These are phyloP conservation scores for Hydrozoanthus gracilis DNA, from an alignment of 92 coral and sea anemone genomes.

Conservation along the genomic window DNA sequence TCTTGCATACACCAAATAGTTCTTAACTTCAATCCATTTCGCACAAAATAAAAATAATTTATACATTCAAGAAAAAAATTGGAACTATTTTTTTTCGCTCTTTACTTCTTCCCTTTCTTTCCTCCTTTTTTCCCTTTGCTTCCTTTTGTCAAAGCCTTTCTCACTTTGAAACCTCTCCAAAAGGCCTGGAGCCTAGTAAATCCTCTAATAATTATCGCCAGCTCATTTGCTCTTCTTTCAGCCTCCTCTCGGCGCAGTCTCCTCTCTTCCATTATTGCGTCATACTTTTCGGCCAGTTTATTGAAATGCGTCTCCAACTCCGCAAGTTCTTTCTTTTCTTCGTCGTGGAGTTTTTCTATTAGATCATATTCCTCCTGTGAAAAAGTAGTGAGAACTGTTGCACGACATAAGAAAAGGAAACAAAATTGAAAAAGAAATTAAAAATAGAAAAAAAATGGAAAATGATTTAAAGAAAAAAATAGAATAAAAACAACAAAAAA, in stretches of 20 bases:
- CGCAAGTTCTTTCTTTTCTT: slow-evolving; percentile 79
- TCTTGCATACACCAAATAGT: too few species aligned
- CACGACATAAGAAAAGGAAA: neutral
- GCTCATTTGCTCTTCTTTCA: slow-evolving; percentile 60
- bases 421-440: too few species aligned
- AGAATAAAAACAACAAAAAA: too few species aligned
- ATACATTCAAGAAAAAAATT: too few species aligned
- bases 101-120: slow-evolving; percentile 71
- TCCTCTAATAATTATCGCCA: slow-evolving; percentile 57
- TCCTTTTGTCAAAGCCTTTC: slow-evolving; percentile 53
- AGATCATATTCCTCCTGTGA: slow-evolving; percentile 87
- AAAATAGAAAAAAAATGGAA: too few species aligned
- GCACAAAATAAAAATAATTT: too few species aligned
- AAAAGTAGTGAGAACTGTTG: neutral
- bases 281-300: slow-evolving; percentile 73
- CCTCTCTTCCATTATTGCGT: slow-evolving; percentile 87
- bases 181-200: slow-evolving; percentile 72
- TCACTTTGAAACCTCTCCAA: slow-evolving; percentile 80
- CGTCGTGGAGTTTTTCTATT: slow-evolving; percentile 76
- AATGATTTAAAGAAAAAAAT: too few species aligned
- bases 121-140: slow-evolving; percentile 69
- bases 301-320: slow-evolving; percentile 75
- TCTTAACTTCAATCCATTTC: too few species aligned
- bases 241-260: slow-evolving; percentile 78
- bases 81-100: neutral